Evolutionary conservation across 1,140 invertebrate genomes (phyloP), one percentile per base, ranked within the genome.

Genomic region (Micrasema longulum): DNA sequence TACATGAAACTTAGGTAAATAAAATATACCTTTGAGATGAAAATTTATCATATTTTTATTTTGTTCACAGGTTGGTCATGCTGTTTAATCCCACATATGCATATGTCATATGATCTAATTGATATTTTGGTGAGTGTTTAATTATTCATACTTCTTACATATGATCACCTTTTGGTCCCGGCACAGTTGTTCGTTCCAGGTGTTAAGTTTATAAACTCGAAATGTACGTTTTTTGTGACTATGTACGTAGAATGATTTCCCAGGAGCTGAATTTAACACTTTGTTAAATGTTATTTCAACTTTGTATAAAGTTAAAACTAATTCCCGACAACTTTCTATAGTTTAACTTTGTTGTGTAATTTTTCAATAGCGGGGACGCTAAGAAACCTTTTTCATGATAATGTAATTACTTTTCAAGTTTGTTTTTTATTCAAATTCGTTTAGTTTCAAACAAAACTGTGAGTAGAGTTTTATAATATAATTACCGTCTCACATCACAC

Each of bases 381-480:
- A 6, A 14, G 35, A 60, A 38, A 60, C 53, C n/a, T 41, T 60
- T 60, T 31, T 9, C 50, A 18, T 60, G 26, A 7, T 36, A 60
- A 36, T 31, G 55, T 60, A 60, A 60, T 41, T 60, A 60, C 55
- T 41, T 60, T 43, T 4, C 9, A 60, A 60, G 35, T 60, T 35
- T 11, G 16, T 43, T 60, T 60, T 60, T 60, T 16, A 41, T 31
- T 31, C 26, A 4, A 2, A 60, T 60, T 20, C 6, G 22, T 60
- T 41, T 60, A 60, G 55, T 60, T 43, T 2, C 7, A 38, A 60
- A 43, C 53, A n/a, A n/a, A n/a, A n/a, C n/a, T n/a, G n/a, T 57
- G 36, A 12, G 16, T 14, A 22, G 22, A n/a, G 10, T 38, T 60
- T 38, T 16, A 53, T 14, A 9, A 31, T 31, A 31, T 31, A 31